Evolutionary conservation across 2,797 vertebrate species (phyloP).

Genomic region (Vireo griseus): DNA sequence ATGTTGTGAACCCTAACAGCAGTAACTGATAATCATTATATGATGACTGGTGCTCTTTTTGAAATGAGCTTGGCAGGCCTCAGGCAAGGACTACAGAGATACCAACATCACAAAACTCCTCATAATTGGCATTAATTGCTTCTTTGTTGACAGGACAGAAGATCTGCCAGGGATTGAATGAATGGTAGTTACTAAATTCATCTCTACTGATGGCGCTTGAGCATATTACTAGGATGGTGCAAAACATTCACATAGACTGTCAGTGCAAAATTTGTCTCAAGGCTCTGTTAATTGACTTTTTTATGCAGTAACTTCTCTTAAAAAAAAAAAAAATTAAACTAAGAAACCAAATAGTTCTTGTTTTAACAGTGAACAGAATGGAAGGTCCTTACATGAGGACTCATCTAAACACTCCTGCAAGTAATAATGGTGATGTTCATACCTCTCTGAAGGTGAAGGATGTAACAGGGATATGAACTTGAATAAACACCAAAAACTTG

Average conservation of each 20-base stretch:
- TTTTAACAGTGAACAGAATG: not conserved
- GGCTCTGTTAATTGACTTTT: not conserved
- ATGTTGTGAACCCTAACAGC: not conserved
- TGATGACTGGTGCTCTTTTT: not conserved
- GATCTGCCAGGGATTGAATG: constrained; percentile 13
- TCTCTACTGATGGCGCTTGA: not conserved
- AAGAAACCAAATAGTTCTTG: not conserved
- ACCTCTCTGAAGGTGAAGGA: not conserved
- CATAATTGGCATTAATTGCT: constrained; percentile 48
- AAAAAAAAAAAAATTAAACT: not conserved
- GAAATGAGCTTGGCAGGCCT: constrained; percentile 4
- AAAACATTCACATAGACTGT: not conserved
- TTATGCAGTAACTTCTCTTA: not conserved
- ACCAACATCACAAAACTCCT: constrained; percentile 34
- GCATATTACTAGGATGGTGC: not conserved
- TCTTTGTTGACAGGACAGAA: constrained; percentile 28
- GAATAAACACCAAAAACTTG: not conserved
- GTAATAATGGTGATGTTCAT: not conserved
- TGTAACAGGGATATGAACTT: not conserved
- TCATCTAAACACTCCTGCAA: not conserved
- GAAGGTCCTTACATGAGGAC: not conserved
- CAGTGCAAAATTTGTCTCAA: not conserved
- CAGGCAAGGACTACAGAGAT: constrained; percentile 24
- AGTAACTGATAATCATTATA: constrained; percentile 1
- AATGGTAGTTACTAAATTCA: not conserved